A percentile compares a stretch with the other conserved stretches of the same genome.
phyloP scores from a whole-genome alignment of 2,113 vertebrate species.

The Mobula hypostoma region DNA sequence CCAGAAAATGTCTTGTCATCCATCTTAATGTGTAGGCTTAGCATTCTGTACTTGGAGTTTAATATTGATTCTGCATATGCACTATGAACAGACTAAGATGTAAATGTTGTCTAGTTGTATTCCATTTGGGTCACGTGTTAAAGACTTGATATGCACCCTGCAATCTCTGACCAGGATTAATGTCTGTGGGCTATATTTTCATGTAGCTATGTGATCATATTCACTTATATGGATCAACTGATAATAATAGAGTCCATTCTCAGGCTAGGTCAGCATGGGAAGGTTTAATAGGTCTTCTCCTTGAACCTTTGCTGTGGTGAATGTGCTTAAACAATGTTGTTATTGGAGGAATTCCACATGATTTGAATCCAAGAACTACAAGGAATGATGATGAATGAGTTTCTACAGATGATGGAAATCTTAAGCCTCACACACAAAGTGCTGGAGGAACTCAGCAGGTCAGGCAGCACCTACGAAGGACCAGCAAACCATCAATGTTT shows the following conservation, averaged over 20 bases:
- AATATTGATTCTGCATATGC: neutral
- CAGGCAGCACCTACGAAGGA: too few species aligned
- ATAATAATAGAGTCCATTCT: neutral
- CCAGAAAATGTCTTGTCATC: neutral
- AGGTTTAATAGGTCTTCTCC: neutral
- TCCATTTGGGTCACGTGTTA: neutral
- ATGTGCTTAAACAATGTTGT: neutral
- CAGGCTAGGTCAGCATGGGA: neutral
- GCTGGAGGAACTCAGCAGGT: too few species aligned
- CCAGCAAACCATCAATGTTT: too few species aligned
- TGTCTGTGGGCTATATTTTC: neutral
- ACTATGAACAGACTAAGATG: neutral
- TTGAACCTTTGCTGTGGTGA: neutral
- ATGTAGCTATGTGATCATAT: neutral
- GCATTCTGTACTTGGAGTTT: neutral
- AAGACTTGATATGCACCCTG: neutral
- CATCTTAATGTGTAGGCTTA: neutral
- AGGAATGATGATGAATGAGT: neutral
- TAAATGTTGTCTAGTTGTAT: neutral
- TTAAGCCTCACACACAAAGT: too few species aligned
- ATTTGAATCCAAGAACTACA: neutral
- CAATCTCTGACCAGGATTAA: neutral
- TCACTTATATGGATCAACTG: neutral
- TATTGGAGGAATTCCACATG: neutral
- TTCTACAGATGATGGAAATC: too few species aligned